These are phyloP conservation scores for Centropus unirufus DNA, from an alignment of 2,113 vertebrate species.

Conservation along the genomic window DNA sequence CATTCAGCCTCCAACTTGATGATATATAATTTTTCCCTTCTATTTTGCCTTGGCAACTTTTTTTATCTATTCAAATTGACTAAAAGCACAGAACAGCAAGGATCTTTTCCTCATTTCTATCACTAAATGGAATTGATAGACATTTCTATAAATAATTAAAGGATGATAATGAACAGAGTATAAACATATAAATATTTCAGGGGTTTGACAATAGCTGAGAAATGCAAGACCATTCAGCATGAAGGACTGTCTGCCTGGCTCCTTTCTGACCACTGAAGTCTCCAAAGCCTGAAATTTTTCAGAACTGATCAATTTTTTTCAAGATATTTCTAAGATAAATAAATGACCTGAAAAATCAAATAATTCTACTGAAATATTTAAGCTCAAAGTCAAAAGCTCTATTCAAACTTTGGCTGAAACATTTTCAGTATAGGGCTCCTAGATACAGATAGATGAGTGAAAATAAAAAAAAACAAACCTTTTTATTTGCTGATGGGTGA, in stretches of 20 bases:
- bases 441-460: not conserved
- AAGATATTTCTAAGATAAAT: not conserved
- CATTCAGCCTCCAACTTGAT: not conserved
- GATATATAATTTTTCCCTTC: not conserved
- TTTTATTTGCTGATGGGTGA: not conserved
- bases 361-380: not conserved
- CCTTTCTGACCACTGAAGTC: not conserved
- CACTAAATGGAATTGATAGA: not conserved
- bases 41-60: not conserved
- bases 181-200: conserved; percentile 34
- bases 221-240: not conserved
- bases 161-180: not conserved
- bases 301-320: not conserved
- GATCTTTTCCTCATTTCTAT: not conserved
- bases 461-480: not conserved
- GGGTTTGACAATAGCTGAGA: not conserved
- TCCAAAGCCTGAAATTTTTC: not conserved
- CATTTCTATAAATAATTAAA: conserved; percentile 1
- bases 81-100: not conserved
- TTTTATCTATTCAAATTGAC: not conserved
- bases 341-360: not conserved
- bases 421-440: not conserved
- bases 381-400: not conserved
- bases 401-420: not conserved
- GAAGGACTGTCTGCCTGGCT: not conserved